Base-by-base conservation (phyloP, 2,888 invertebrate species). In the Archips crataeganus region DNA sequence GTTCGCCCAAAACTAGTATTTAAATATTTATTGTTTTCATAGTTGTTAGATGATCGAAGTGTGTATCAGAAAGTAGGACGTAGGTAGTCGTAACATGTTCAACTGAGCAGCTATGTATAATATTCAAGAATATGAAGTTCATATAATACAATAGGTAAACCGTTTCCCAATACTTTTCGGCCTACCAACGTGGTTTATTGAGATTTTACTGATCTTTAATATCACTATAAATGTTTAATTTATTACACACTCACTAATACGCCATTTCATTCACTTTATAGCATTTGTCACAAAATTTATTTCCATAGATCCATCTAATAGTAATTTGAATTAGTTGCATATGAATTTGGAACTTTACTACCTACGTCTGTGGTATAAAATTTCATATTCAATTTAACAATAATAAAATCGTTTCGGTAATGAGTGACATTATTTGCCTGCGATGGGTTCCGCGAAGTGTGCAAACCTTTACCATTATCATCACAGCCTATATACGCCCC, bases 201-300 rank as follows among this genome's bases (percentile, higher is more conserved):
- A 86, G 87, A 85, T 90, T 92, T 92, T 90, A 92, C 89, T 85
- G 85, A 87, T 87, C 84, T 90, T 90, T 91, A 90, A 92, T 92
- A 90, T 82, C 84, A 88, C 89, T 84, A 90, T 92, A 92, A 92
- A 92, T 92, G 85, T 88, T 84, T 89, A 90, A 87, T 93, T 93
- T 93, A 93, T 91, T 83, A 83, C 87, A 79, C 78, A 80, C 81
- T 81, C 85, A 85, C 90, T 92, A 91, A 92, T 91, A 89, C 85
- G 87, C 87, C 85, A 90, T 92, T 91, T 88, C 88, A 85, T 90
- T 86, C 86, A 84, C 88, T 93, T 92, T 92, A 92, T 90, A 85
- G 84, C 89, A 82, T 82, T 81, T 79, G 83, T 80, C 85, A 84
- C 82, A 83, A 86, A 89, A 90, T 91, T 90, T 92, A 92, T 90